phyloP scores from a whole-genome alignment of 92 coral and sea anemone genomes.

The Micromussa lordhowensis region DNA sequence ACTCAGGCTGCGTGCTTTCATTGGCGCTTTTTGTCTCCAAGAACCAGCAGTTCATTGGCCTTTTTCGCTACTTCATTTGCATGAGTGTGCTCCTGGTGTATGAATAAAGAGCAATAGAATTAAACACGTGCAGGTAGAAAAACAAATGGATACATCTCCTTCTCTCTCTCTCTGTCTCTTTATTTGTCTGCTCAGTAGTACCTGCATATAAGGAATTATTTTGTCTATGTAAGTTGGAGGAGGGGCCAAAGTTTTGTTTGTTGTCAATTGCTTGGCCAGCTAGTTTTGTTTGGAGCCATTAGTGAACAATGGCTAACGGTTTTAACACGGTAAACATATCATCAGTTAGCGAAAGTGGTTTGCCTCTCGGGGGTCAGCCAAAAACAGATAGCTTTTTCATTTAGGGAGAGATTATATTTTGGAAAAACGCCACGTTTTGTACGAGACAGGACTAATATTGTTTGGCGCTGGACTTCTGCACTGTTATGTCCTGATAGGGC shows the following conservation, averaged over 20 bases:
- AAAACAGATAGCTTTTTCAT: slow-evolving; percentile 15
- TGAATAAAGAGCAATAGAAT: neutral
- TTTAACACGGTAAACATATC: slow-evolving; percentile 66
- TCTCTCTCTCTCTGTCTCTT: neutral
- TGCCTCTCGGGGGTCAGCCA: neutral
- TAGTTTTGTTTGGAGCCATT: slow-evolving; percentile 73
- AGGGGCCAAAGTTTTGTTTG: slow-evolving; percentile 57
- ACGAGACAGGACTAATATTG: slow-evolving; percentile 27
- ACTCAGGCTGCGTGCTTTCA: neutral
- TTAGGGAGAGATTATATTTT: slow-evolving; percentile 13
- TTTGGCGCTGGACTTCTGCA: slow-evolving; percentile 40
- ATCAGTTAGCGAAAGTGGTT: slow-evolving; percentile 6
- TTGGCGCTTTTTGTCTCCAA: slow-evolving; percentile 5
- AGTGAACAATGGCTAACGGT: slow-evolving; percentile 66
- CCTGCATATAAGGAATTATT: neutral
- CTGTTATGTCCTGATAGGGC: slow-evolving; percentile 33
- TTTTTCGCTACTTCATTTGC: slow-evolving; percentile 4
- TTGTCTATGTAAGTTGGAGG: slow-evolving; percentile 45
- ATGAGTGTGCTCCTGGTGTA: neutral
- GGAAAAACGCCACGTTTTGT: slow-evolving; percentile 32
- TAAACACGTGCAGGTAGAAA: neutral
- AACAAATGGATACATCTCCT: neutral
- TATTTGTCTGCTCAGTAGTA: neutral
- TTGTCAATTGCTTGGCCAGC: slow-evolving; percentile 49
- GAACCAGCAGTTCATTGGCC: neutral